Evolutionary conservation across 92 coral and sea anemone species (phyloP).

Genomic region (Zoanthus solanderi): DNA sequence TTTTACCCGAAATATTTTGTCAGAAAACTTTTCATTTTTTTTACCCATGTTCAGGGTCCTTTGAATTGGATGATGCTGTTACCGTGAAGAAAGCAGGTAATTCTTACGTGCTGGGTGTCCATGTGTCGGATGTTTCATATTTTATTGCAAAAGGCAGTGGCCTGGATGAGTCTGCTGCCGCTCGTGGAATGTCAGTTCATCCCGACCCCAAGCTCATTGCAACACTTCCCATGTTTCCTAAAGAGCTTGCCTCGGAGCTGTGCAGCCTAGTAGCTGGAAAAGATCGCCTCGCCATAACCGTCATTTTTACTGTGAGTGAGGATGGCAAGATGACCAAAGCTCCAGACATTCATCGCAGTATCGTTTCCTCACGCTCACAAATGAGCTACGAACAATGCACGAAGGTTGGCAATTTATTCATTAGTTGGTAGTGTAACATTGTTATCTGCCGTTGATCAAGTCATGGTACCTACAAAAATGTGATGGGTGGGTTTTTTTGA

Average conservation of each 20-base stretch:
- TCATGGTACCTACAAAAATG: too few species aligned
- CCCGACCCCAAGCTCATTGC: conserved; percentile 57
- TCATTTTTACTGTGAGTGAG: conserved; percentile 68
- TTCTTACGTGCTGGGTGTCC: conserved; percentile 75
- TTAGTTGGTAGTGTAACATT: too few species aligned
- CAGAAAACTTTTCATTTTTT: neutral
- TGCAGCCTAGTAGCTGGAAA: conserved; percentile 85
- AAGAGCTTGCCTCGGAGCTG: conserved; percentile 66
- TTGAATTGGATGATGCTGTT: conserved; percentile 94
- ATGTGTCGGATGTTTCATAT: conserved; percentile 90
- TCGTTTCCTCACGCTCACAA: conserved; percentile 77
- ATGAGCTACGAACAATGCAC: conserved; percentile 87
- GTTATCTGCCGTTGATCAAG: too few species aligned
- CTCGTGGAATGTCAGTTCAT: conserved; percentile 81
- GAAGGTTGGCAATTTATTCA: conserved; percentile 8
- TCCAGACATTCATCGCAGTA: conserved; percentile 83
- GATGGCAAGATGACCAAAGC: conserved; percentile 63
- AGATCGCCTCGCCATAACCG: conserved; percentile 86
- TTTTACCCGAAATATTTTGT: neutral
- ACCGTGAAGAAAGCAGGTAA: conserved; percentile 67
- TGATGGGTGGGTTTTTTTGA: too few species aligned
- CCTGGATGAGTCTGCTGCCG: conserved; percentile 76
- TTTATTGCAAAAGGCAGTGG: conserved; percentile 76
- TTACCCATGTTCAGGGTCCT: conserved; percentile 15
- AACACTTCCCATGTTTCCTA: conserved; percentile 82